Base-by-base conservation (phyloP, 92 coral and sea anemone species). In the Siderastrea radians region DNA sequence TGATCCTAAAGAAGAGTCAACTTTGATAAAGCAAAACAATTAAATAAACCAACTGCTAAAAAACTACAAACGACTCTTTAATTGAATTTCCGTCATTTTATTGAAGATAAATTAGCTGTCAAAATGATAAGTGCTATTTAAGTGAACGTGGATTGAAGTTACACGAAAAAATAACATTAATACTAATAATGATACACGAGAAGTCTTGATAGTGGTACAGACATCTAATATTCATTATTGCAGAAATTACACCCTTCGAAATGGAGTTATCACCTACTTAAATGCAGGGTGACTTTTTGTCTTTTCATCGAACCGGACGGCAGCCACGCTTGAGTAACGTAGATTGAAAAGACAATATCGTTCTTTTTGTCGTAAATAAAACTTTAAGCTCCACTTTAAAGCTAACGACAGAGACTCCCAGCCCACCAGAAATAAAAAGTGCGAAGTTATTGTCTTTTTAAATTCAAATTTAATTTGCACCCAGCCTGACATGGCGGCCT, bases 31-130 rank as follows among this genome's bases (percentile, higher is more conserved):
- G 73, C 63, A 38, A 84, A 74, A 84, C 87, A 84, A 84, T 74
- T 38, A 74, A 51, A 74, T 72, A 63, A 84, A 84, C 73, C 87
- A 84, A 74, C 72, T 46, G 70, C 73, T 74, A 74, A 49, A 73
- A 65, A 80, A 63, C 64, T 73, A 84, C 87, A 84, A 84, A 84
- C 79, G 79, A 71, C 87, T 83, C n/a, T 73, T 72, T 71, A 71
- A 83, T 83, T 83, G 79, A 72, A 72, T 72, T 72, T 71, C 55
- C 44, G 81, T 73, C 87, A 73, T 84, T 74, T 84, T 84, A 74
- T 73, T 74, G 57, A 7, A 52, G 75, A 81, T 50, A 53, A n/a
- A 74, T 50, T 48, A 46, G 51, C 69, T 73, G 68, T 13, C 72
- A 75, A 73, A 47, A 52, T 51, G 58, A 64, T 52, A 77, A 58